phyloP scores from a whole-genome alignment of 2,797 vertebrate genomes.

The Natrix natrix region DNA sequence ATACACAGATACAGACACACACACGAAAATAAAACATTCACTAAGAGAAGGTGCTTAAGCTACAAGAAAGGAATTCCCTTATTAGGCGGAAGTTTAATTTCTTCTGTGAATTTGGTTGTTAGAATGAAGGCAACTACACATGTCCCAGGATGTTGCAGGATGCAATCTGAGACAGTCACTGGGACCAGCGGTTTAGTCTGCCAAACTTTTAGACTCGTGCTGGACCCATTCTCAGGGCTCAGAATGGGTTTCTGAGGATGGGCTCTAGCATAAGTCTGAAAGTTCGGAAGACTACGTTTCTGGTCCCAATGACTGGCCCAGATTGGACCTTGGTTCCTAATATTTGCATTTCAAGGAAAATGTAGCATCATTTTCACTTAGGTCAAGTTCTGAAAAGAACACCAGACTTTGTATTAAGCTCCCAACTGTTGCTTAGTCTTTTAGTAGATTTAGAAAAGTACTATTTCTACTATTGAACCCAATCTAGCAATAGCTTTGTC shows the following conservation, averaged over 20 bases:
- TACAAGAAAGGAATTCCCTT: constrained; percentile 54
- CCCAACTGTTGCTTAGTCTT: constrained; percentile 34
- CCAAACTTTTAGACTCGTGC: neutral
- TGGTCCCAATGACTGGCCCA: neutral
- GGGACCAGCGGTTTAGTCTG: neutral
- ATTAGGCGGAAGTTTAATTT: constrained; percentile 57
- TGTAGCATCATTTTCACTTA: constrained; percentile 60
- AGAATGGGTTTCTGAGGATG: neutral
- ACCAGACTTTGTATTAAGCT: constrained; percentile 40
- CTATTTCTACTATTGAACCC: constrained; percentile 25
- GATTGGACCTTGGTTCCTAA: constrained; percentile 54
- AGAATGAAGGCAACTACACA: neutral
- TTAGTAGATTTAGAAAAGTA: constrained; percentile 35
- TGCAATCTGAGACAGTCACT: neutral
- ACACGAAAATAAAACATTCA: constrained; percentile 68
- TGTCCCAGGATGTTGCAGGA: neutral
- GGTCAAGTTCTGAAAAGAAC: constrained; percentile 70
- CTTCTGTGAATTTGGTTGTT: constrained; percentile 58
- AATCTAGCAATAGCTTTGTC: neutral
- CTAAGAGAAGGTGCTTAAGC: constrained; percentile 69
- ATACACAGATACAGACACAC: too few relatives aligned
- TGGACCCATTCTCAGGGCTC: neutral
- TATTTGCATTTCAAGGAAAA: constrained; percentile 55
- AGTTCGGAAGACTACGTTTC: neutral
- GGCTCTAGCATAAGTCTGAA: neutral